A percentile compares a stretch with the other conserved stretches of the same genome.
These are phyloP conservation scores for Mastigias papua DNA, from an alignment of 30 jellyfish, hydroid and myxozoan genomes.

Conservation along the genomic window DNA sequence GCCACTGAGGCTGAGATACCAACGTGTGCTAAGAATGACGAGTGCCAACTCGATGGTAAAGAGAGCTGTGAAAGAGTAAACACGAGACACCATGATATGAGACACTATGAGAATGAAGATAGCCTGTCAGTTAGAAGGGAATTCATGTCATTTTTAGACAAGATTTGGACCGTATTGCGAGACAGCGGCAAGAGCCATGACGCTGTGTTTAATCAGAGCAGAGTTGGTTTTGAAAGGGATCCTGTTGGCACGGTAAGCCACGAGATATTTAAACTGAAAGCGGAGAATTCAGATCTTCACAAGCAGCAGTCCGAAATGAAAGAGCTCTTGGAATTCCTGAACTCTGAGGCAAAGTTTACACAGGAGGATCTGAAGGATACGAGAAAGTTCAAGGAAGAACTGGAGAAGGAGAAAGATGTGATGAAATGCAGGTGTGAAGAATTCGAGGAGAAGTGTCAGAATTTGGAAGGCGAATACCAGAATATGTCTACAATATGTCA, in stretches of 20 bases:
- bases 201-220: neutral
- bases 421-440: neutral
- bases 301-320: neutral
- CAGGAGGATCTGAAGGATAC: slow-evolving; percentile 7
- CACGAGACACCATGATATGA: no score
- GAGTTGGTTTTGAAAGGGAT: neutral
- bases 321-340: slow-evolving; percentile 22
- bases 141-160: neutral
- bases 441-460: neutral
- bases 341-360: slow-evolving; percentile 1
- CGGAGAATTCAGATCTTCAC: neutral
- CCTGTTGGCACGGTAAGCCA: neutral
- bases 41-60: no score
- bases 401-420: neutral
- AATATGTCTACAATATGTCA: neutral
- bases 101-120: neutral
- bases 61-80: no score
- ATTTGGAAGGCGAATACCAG: neutral
- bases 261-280: neutral
- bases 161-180: neutral
- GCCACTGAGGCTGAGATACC: no score
- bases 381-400: neutral
- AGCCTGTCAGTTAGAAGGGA: neutral
- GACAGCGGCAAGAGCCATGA: neutral
- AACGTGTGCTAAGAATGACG: no score